Percentiles rank a stretch among this genome's conserved stretches.
Conservation (phyloP, 2,888 invertebrate genomes). For the Scaptomyza flava region DNA sequence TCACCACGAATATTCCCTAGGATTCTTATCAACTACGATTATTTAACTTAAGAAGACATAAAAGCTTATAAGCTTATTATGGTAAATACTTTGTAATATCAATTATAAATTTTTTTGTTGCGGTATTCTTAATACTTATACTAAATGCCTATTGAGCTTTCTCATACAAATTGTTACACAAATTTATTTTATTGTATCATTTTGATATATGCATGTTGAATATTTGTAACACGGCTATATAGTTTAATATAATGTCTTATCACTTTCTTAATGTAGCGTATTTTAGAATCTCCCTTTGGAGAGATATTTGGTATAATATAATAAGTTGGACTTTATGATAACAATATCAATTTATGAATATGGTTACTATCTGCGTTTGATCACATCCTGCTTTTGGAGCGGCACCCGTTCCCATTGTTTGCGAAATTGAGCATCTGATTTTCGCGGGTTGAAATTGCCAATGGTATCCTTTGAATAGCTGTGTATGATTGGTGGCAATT, state of each 20-base stretch:
- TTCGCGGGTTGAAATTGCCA: constrained; percentile 64
- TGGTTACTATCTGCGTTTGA: constrained; percentile 46
- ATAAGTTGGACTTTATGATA: neutral
- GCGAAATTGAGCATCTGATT: constrained; percentile 57
- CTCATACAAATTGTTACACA: too few relatives aligned
- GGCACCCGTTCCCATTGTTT: constrained; percentile 60
- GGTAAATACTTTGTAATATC: too few relatives aligned
- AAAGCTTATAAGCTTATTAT: too few relatives aligned
- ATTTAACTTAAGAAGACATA: too few relatives aligned
- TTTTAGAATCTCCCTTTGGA: neutral
- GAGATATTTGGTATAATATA: neutral
- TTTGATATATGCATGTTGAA: neutral
- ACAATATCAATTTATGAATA: neutral
- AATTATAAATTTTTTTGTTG: too few relatives aligned
- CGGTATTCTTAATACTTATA: too few relatives aligned
- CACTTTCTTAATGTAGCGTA: neutral
- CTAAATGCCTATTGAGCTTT: too few relatives aligned
- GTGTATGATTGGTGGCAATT: constrained; percentile 44
- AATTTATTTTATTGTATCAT: neutral
- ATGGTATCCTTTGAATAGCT: constrained; percentile 62
- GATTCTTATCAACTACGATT: too few relatives aligned
- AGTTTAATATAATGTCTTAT: neutral
- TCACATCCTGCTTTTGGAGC: constrained; percentile 61
- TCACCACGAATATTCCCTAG: neutral
- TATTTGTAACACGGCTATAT: neutral